These are phyloP conservation scores for Campylomormyrus numenius DNA, from an alignment of 2,113 vertebrate species.

Conservation along the genomic window DNA sequence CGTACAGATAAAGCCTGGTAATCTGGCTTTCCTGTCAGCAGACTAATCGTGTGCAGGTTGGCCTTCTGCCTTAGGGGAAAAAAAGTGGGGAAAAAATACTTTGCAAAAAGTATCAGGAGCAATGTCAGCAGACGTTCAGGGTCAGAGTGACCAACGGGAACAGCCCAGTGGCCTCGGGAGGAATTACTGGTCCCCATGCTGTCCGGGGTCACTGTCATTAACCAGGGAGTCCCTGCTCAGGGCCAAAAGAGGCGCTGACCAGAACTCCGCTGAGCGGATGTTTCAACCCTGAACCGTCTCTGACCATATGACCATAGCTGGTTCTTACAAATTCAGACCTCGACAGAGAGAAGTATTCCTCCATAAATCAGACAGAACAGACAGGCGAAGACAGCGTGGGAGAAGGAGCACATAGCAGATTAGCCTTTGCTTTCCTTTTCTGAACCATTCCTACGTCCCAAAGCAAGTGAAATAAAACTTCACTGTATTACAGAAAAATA, in stretches of 20 bases:
- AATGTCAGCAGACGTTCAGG: not conserved
- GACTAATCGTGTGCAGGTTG: slow-evolving; percentile 67
- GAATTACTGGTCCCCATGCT: not conserved
- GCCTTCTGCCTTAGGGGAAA: slow-evolving; percentile 65
- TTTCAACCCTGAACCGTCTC: not conserved
- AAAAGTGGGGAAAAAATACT: slow-evolving; percentile 55
- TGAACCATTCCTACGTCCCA: not conserved
- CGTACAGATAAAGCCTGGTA: slow-evolving; percentile 69
- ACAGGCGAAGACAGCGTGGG: not conserved
- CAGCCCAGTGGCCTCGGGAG: not conserved
- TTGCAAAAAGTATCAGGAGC: slow-evolving; percentile 56
- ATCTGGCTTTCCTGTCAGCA: slow-evolving; percentile 66
- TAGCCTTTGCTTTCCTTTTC: not conserved
- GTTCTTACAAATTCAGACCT: not conserved
- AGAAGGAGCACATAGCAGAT: slow-evolving; percentile 16
- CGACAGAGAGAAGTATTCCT: slow-evolving; percentile 1
- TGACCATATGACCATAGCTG: not conserved
- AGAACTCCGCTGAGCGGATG: not conserved
- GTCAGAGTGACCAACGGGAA: not conserved
- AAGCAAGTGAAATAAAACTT: not conserved
- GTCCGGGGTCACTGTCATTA: not conserved
- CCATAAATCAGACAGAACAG: slow-evolving; percentile 8
- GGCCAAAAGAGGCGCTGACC: not conserved
- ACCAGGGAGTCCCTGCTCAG: not conserved
- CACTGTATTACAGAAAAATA: not conserved